phyloP scores from a whole-genome alignment of 2,113 vertebrate species.

The Strix aluco region DNA sequence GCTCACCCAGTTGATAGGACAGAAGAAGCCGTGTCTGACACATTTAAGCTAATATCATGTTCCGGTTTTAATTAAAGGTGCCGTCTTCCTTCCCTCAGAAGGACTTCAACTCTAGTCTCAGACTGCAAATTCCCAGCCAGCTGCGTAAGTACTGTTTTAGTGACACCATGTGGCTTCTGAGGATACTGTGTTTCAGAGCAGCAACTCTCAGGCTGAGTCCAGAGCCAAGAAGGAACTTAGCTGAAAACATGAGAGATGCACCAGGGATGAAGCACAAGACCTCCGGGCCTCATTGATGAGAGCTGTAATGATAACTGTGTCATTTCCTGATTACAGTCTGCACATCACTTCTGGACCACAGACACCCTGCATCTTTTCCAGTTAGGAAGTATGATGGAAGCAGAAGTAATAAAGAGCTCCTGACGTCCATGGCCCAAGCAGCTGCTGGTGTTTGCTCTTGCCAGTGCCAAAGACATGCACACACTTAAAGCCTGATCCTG shows the following conservation, averaged over 20 bases:
- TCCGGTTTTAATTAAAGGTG: not conserved
- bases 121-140: not conserved
- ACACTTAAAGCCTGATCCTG: not conserved
- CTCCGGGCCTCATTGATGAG: not conserved
- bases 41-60: not conserved
- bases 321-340: not conserved
- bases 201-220: not conserved
- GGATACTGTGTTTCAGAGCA: not conserved
- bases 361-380: not conserved
- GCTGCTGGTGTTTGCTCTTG: not conserved
- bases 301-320: not conserved
- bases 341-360: not conserved
- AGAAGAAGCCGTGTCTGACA: not conserved
- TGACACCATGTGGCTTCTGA: slow-evolving; percentile 58
- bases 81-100: not conserved
- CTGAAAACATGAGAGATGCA: not conserved
- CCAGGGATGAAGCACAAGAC: not conserved
- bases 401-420: not conserved
- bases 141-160: slow-evolving; percentile 13
- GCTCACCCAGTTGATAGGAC: not conserved
- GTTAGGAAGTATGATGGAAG: not conserved
- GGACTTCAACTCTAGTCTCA: not conserved
- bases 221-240: not conserved
- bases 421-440: not conserved
- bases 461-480: not conserved